Conservation (phyloP, 2,113 vertebrate genomes). For the Eira barbara region DNA sequence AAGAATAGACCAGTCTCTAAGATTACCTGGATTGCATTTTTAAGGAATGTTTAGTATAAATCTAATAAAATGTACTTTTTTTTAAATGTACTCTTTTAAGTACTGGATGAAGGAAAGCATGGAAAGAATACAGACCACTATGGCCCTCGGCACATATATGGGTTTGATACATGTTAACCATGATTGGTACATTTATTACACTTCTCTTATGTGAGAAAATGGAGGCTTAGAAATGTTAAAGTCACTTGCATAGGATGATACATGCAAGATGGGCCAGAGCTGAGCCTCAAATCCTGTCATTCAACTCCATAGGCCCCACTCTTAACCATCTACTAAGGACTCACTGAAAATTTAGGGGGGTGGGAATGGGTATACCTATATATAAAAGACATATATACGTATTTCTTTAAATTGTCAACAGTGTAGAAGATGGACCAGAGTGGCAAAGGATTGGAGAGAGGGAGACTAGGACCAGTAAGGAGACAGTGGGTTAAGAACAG, state of each 20-base stretch:
- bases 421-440: neutral
- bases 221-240: neutral
- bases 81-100: neutral
- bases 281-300: neutral
- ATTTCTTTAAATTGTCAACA: neutral
- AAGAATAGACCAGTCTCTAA: neutral
- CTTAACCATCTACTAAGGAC: neutral
- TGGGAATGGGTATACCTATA: neutral
- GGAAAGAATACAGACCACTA: neutral
- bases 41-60: neutral
- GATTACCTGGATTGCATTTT: neutral
- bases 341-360: neutral
- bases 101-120: neutral
- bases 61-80: neutral
- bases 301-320: neutral
- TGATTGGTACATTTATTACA: too few species aligned
- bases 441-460: neutral
- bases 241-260: neutral
- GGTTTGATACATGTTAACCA: accelerated
- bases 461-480: neutral
- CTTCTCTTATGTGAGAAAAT: neutral
- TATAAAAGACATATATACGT: neutral
- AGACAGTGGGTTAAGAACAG: neutral
- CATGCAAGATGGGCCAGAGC: neutral
- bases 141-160: too few species aligned